Evolutionary conservation across 2,797 vertebrate species (phyloP).

Genomic region (Sebastes taczanowskii): DNA sequence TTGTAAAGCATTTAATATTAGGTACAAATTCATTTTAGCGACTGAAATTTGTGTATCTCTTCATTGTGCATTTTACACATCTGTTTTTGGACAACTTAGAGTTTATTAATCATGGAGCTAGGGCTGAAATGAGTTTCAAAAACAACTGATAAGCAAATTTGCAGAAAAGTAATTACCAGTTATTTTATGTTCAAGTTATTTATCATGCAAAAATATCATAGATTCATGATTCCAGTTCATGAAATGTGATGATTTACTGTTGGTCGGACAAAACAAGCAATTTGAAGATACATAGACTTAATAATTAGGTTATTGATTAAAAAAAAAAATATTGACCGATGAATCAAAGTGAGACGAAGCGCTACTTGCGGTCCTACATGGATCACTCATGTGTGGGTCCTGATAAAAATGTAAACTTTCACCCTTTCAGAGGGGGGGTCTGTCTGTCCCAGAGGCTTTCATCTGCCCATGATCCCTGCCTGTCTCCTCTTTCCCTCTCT

Average conservation of each 20-base stretch:
- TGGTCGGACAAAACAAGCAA: not conserved
- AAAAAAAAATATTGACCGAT: not conserved
- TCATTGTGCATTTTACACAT: not conserved
- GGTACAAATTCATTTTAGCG: not conserved
- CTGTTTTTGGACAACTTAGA: not conserved
- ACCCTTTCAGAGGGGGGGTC: not conserved
- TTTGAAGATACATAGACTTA: not conserved
- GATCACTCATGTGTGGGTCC: not conserved
- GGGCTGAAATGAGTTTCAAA: not conserved
- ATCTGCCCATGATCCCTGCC: constrained; percentile 35
- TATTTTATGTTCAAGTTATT: not conserved
- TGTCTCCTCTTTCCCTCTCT: constrained; percentile 46
- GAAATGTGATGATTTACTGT: not conserved
- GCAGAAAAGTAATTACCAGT: not conserved
- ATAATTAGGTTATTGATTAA: not conserved
- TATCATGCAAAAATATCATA: not conserved
- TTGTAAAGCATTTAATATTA: not conserved
- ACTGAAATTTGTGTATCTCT: not conserved
- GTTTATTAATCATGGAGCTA: not conserved
- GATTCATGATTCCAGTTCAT: not conserved
- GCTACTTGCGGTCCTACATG: not conserved
- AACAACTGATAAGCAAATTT: not conserved
- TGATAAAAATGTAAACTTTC: constrained; percentile 27
- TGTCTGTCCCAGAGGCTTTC: constrained; percentile 39
- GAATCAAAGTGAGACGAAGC: not conserved